Percentiles rank a stretch among this genome's conserved stretches.
Evolutionary conservation across 2,113 vertebrate genomes (phyloP).

Genomic region (Propithecus coquereli): DNA sequence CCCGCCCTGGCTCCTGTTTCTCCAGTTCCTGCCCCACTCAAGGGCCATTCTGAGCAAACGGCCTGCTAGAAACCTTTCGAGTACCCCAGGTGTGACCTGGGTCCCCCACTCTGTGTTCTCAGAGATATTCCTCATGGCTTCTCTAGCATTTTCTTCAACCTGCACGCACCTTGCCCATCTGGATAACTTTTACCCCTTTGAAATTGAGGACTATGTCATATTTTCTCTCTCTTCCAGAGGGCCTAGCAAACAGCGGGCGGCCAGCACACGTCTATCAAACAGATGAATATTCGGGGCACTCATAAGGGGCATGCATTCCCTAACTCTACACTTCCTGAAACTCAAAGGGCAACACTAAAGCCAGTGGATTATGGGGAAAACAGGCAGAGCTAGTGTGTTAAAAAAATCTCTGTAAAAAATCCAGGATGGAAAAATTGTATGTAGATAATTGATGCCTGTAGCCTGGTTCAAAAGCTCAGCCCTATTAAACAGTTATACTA

Average conservation of each 20-base stretch:
- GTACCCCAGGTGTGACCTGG: rapidly evolving
- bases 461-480: background rate
- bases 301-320: too few species aligned
- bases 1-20: background rate
- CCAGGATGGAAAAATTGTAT: background rate
- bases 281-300: background rate
- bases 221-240: background rate
- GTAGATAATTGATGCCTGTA: background rate
- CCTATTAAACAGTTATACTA: background rate
- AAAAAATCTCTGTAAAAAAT: background rate
- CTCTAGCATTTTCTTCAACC: background rate
- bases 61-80: background rate
- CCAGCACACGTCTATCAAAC: too few species aligned
- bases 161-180: too few species aligned
- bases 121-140: background rate
- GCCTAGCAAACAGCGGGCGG: background rate
- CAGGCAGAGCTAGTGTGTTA: background rate
- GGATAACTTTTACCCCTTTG: background rate
- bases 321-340: background rate
- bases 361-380: too few species aligned
- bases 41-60: background rate
- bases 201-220: background rate
- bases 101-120: too few species aligned
- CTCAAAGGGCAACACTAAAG: background rate
- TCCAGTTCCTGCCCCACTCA: background rate